Evolutionary conservation across 30 jellyfish, hydroid and myxozoan species (phyloP).

Genomic region (Sanderia malayensis): DNA sequence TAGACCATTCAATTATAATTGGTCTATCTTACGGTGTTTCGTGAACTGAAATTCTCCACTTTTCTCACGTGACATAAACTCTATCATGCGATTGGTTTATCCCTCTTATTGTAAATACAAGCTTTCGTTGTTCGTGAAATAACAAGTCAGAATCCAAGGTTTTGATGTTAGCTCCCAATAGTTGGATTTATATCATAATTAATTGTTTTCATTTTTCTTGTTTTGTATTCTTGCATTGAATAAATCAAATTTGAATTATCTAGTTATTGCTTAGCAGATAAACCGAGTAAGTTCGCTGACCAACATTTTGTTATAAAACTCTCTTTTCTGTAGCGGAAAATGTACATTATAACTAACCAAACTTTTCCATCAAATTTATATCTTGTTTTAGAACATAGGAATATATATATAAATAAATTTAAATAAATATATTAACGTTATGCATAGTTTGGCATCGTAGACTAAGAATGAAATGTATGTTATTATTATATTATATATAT

Average conservation of each 20-base stretch:
- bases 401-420: not conserved
- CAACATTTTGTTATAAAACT: not conserved
- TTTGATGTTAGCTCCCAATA: not conserved
- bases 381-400: constrained; percentile 8
- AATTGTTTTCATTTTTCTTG: no score
- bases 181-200: not conserved
- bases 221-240: no score
- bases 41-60: not conserved
- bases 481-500: no score
- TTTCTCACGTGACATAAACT: not conserved
- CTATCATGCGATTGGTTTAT: not conserved
- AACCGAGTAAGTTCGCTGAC: not conserved
- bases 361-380: not conserved
- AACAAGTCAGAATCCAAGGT: not conserved
- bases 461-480: not conserved
- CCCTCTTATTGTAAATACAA: not conserved
- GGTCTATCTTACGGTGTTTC: no score
- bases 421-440: constrained; percentile 1
- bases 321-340: not conserved
- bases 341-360: not conserved
- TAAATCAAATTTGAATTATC: not conserved
- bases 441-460: constrained; percentile 5
- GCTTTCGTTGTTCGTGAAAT: not conserved
- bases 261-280: not conserved
- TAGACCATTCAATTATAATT: not conserved